Percentiles rank a stretch among this genome's conserved stretches.
Conservation (phyloP, 2,113 vertebrate genomes). For the Panthera leo region DNA sequence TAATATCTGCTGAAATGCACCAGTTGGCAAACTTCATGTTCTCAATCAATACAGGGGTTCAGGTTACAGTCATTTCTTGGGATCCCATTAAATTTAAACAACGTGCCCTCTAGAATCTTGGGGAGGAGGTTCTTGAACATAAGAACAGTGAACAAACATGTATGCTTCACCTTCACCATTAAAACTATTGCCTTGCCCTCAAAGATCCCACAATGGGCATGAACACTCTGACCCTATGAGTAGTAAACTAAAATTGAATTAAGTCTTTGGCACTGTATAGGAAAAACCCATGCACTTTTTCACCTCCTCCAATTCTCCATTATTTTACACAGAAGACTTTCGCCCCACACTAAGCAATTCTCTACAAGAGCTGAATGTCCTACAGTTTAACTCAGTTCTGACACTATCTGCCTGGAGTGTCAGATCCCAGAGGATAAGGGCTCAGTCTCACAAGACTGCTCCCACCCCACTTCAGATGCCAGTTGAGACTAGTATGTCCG, state of each 20-base stretch:
- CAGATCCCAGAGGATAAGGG: background rate
- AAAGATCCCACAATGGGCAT: background rate
- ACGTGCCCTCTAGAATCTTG: background rate
- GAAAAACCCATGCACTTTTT: background rate
- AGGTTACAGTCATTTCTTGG: background rate
- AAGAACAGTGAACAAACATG: background rate
- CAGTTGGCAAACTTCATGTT: background rate
- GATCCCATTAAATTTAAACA: background rate
- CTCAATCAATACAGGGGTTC: no score
- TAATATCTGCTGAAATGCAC: background rate
- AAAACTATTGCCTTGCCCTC: background rate
- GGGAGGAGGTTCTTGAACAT: background rate
- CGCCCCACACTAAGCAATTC: background rate
- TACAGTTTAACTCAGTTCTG: background rate
- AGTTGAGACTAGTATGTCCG: fast-evolving
- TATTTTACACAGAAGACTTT: background rate
- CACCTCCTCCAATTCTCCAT: background rate
- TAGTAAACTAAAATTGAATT: background rate
- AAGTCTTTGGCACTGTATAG: background rate
- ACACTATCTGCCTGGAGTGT: background rate
- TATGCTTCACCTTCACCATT: background rate
- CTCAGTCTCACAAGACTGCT: background rate
- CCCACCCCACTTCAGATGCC: background rate
- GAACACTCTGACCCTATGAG: background rate
- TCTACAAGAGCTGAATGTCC: background rate